These are phyloP conservation scores for Mormyrus proboscirostris DNA, from an alignment of 2,797 vertebrate species.

Conservation along the genomic window DNA sequence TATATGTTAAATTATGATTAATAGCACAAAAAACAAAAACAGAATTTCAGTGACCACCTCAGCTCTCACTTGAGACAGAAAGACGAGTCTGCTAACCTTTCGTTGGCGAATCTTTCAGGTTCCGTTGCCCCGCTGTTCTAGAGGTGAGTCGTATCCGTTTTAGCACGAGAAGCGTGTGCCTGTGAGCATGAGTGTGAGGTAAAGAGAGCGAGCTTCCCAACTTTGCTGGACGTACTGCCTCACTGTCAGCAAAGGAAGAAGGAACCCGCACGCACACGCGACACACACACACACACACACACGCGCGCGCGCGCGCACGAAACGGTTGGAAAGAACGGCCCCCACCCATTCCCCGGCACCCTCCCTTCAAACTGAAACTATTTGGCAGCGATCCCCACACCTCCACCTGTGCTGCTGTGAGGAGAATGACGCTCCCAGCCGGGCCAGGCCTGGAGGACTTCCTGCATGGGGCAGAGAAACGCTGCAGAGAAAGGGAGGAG, in stretches of 20 bases:
- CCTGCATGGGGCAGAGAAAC: background rate
- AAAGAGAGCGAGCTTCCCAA: background rate
- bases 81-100: conserved; percentile 2
- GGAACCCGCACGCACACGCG: background rate
- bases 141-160: conserved; percentile 12
- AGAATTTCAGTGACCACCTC: background rate
- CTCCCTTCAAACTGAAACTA: conserved; percentile 20
- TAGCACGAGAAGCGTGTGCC: background rate
- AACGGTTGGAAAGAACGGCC: conserved; percentile 11
- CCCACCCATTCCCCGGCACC: conserved; percentile 9
- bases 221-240: background rate
- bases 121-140: background rate
- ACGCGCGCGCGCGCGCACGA: background rate
- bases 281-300: background rate
- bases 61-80: background rate
- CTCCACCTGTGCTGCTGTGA: conserved; percentile 18
- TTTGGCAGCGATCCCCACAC: conserved; percentile 19
- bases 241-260: background rate
- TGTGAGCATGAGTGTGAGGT: background rate
- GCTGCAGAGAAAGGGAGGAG: background rate
- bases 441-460: conserved; percentile 3
- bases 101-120: background rate
- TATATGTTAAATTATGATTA: background rate
- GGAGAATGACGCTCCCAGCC: conserved; percentile 1
- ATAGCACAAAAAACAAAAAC: background rate